phyloP scores from a whole-genome alignment of 2,113 vertebrate genomes.

The Ramphastos sulfuratus region DNA sequence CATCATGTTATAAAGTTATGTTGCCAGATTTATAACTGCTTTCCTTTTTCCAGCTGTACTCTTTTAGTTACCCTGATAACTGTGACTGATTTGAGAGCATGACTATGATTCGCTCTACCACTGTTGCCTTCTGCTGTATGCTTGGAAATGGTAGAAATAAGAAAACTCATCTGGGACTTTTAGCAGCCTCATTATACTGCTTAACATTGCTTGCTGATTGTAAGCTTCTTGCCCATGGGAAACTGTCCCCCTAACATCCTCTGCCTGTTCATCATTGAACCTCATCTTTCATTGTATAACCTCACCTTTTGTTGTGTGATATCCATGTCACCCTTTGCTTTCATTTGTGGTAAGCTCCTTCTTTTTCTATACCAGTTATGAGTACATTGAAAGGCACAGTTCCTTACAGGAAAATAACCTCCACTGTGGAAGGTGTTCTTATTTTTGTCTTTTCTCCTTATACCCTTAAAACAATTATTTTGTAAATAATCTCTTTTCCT shows the following conservation, averaged over 20 bases:
- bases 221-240: not conserved
- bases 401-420: not conserved
- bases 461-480: not conserved
- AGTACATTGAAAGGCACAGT: not conserved
- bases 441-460: not conserved
- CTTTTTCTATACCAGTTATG: not conserved
- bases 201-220: not conserved
- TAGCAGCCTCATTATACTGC: not conserved
- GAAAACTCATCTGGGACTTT: not conserved
- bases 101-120: not conserved
- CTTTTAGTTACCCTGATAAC: not conserved
- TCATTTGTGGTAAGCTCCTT: not conserved
- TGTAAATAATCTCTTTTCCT: not conserved
- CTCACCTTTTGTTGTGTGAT: not conserved
- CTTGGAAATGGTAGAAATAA: not conserved
- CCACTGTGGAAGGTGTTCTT: not conserved
- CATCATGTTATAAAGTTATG: not conserved
- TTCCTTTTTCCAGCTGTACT: constrained; percentile 10
- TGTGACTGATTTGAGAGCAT: not conserved
- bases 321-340: not conserved
- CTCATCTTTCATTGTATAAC: not conserved
- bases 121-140: not conserved
- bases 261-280: not conserved
- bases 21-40: not conserved
- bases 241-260: not conserved